These are phyloP conservation scores for Coelopa frigida DNA, from an alignment of 1,140 invertebrate genomes.

Conservation along the genomic window DNA sequence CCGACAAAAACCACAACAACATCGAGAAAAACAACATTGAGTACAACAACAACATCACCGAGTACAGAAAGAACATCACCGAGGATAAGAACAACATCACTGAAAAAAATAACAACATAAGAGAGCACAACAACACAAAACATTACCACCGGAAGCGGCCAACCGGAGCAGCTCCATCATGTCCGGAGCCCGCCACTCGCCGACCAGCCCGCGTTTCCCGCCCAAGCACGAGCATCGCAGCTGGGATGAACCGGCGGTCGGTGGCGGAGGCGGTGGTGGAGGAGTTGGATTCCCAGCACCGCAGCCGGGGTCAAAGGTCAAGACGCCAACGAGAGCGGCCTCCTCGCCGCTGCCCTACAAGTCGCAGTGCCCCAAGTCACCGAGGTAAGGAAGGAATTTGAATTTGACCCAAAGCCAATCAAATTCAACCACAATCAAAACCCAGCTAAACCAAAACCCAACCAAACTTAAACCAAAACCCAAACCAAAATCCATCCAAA, in stretches of 20 bases:
- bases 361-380: conserved; percentile 33
- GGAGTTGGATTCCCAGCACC: conserved; percentile 7
- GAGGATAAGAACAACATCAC: conserved; percentile 1
- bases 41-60: neutral
- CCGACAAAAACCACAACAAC: too few species aligned
- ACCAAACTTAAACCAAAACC: too few species aligned
- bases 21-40: too few species aligned
- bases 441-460: too few species aligned
- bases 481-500: too few species aligned
- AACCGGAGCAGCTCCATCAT: too few species aligned
- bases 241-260: conserved; percentile 26
- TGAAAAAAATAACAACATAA: neutral
- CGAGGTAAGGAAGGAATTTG: conserved; percentile 28
- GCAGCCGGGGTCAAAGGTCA: conserved; percentile 12
- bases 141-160: too few species aligned
- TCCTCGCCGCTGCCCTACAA: conserved; percentile 35
- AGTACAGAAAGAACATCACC: neutral
- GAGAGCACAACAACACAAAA: neutral
- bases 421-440: too few species aligned
- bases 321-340: conserved; percentile 22
- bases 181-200: conserved; percentile 3
- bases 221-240: conserved; percentile 30
- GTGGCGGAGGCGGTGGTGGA: neutral
- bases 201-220: conserved; percentile 3
- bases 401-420: too few species aligned